A percentile compares a stretch with the other conserved stretches of the same genome.
Evolutionary conservation across 2,888 invertebrate species (phyloP).

Genomic region (Tenthredo notha): DNA sequence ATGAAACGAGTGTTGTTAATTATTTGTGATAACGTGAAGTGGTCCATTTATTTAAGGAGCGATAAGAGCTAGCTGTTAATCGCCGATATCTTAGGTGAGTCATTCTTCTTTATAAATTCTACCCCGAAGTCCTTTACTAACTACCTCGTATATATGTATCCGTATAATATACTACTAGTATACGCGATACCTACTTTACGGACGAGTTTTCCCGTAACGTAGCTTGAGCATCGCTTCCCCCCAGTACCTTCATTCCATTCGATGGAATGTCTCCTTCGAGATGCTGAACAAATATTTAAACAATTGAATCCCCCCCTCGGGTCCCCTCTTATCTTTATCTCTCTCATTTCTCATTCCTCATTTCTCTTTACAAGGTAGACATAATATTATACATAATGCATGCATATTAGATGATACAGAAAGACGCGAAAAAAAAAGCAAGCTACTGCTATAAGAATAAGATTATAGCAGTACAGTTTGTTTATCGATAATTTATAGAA

Average conservation of each 20-base stretch:
- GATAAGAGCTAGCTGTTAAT: not conserved
- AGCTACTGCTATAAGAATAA: not conserved
- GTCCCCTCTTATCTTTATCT: too few relatives aligned
- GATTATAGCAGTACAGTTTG: not conserved
- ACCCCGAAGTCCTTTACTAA: not conserved
- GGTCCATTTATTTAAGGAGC: not conserved
- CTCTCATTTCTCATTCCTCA: too few relatives aligned
- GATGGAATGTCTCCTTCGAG: not conserved
- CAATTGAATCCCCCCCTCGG: not conserved
- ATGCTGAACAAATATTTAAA: not conserved
- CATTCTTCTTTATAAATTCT: not conserved
- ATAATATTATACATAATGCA: too few relatives aligned
- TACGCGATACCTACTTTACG: not conserved
- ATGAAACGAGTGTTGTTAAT: slow-evolving; percentile 31
- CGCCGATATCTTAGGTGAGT: slow-evolving; percentile 37
- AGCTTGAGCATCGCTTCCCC: not conserved
- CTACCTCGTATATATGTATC: not conserved
- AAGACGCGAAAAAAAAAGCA: not conserved
- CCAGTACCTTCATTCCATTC: not conserved
- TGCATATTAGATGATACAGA: not conserved
- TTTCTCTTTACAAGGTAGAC: too few relatives aligned
- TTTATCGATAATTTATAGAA: not conserved
- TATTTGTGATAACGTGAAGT: slow-evolving; percentile 46
- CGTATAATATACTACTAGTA: not conserved
- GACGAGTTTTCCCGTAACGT: not conserved